Evolutionary conservation across 2,113 vertebrate genomes (phyloP).

Genomic region (Pluvianellus socialis): DNA sequence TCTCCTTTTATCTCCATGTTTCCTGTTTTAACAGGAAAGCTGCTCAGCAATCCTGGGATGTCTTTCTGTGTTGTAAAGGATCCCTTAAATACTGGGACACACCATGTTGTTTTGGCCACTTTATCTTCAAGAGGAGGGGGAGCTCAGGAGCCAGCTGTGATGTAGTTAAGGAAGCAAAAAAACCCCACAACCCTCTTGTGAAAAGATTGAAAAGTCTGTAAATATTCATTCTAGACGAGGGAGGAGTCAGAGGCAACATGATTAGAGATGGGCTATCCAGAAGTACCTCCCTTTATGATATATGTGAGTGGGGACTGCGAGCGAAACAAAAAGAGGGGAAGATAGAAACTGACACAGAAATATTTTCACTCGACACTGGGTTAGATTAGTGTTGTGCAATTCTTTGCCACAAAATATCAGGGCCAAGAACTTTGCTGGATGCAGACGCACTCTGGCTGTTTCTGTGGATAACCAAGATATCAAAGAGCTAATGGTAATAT

Average conservation of each 20-base stretch:
- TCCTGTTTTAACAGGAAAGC: background rate
- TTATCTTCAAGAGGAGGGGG: background rate
- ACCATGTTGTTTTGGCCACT: background rate
- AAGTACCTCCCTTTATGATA: background rate
- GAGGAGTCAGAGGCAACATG: background rate
- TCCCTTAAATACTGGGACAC: background rate
- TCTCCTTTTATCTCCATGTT: background rate
- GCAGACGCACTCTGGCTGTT: background rate
- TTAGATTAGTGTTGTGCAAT: conserved; percentile 54
- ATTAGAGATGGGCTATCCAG: background rate
- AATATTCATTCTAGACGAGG: background rate
- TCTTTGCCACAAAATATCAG: conserved; percentile 38
- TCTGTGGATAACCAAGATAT: conserved; percentile 50
- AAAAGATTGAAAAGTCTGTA: background rate
- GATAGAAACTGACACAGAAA: conserved; percentile 6
- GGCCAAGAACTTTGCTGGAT: conserved; percentile 52
- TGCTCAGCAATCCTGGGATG: background rate
- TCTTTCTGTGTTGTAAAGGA: background rate
- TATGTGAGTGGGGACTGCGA: background rate
- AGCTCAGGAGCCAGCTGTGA: background rate
- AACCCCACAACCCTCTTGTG: background rate
- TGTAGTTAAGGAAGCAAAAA: background rate
- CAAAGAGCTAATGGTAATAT: conserved; percentile 20
- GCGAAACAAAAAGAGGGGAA: background rate
- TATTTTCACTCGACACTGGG: background rate